Base-by-base conservation (phyloP, 2,797 vertebrate genomes). In the Chiroxiphia lanceolata region DNA sequence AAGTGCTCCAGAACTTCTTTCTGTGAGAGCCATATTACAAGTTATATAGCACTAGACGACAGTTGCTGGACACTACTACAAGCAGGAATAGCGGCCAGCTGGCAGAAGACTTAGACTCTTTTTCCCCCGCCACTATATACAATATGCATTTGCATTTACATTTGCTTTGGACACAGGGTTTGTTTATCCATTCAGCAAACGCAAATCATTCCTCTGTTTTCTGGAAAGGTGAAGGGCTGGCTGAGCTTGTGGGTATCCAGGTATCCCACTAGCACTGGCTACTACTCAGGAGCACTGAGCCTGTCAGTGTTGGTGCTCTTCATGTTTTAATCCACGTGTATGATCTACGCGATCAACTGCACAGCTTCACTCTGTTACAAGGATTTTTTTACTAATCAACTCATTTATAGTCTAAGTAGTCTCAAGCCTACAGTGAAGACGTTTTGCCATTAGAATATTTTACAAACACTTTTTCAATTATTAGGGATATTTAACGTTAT, bases 401-500 rank as follows among this genome's bases (percentile, higher is more conserved):
- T 91, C 29, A 17, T 86, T 91, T 93, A 65, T 72, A 93, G 29
- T 78, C 72, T 87, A 85, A 87, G 89, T 75, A 91, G 36, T 91
- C 78, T 84, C 91, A 83, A 83, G 76, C 36, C 65, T 71, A 78
- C 65, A 80, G 54, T 95, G 81, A 85, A 92, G 78, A 89, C 19
- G 48, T 83, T 93, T 89, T 1, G 1, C 38, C 79, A 61, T 56
- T 71, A 79, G 71, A 85, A 89, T 82, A 91, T 83, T 90, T 94
- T 86, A 71, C 64, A 85, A 89, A 26, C 19, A 48, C 71, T 95
- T 93, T 91, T 89, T 89, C 79, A 92, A 81, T 96, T 92, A 93
- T 96, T 94, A 91, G 71, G 61, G 65, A 65, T 95, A 86, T 71
- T 93, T 93, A 85, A 80, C 64, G 95, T 95, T 75, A 91, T 95